phyloP scores from a whole-genome alignment of 2,888 invertebrate species.

The Clivina fossor region DNA sequence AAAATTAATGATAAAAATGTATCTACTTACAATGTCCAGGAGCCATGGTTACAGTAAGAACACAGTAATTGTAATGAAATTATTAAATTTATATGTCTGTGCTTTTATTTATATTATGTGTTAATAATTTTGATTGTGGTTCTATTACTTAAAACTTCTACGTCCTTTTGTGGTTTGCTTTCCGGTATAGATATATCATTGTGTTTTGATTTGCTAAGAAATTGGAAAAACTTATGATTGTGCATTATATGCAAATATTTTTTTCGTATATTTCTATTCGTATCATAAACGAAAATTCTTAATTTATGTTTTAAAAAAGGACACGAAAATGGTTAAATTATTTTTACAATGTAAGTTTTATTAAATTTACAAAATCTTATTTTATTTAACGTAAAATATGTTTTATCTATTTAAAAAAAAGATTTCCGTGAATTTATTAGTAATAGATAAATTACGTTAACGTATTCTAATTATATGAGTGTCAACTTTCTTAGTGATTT shows the following conservation, averaged over 20 bases:
- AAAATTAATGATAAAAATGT: no score
- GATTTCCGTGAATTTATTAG: background rate
- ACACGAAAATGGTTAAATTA: background rate
- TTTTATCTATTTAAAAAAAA: no score
- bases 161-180: slow-evolving; percentile 17
- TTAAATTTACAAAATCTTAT: no score
- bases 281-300: background rate
- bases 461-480: no score
- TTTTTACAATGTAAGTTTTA: background rate
- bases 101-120: no score
- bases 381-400: no score
- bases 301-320: background rate
- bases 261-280: background rate
- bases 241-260: background rate
- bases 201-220: background rate
- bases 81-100: no score
- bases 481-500: no score
- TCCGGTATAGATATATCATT: slow-evolving; percentile 24
- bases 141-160: slow-evolving; percentile 16
- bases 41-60: background rate
- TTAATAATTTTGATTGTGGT: no score
- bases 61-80: no score
- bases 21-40: background rate
- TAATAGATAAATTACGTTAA: no score
- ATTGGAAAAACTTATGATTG: slow-evolving; percentile 7